Evolutionary conservation across 2,113 vertebrate species (phyloP).

Genomic region (Leucosticte australis): DNA sequence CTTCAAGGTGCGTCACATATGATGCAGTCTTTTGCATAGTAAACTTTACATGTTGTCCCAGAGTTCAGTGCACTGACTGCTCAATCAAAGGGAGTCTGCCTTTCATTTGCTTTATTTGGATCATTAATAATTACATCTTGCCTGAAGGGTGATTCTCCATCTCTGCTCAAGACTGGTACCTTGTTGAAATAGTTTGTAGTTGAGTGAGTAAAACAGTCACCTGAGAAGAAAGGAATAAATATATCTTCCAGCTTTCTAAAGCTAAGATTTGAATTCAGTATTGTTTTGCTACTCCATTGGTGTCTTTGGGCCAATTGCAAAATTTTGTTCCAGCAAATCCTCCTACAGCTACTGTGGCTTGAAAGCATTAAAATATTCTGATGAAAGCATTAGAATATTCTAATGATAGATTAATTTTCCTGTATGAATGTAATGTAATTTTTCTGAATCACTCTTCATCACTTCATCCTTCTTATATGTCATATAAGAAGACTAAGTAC

Average conservation of each 20-base stretch:
- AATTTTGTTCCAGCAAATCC: not conserved
- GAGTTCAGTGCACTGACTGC: not conserved
- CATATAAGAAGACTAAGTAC: not conserved
- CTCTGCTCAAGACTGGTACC: not conserved
- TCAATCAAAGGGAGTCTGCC: not conserved
- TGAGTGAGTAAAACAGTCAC: not conserved
- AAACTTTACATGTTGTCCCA: not conserved
- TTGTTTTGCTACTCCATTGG: not conserved
- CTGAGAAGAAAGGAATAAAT: not conserved
- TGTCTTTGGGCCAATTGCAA: not conserved
- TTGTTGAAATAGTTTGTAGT: not conserved
- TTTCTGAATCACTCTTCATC: not conserved
- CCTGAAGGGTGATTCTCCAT: not conserved
- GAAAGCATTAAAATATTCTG: not conserved
- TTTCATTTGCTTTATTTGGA: not conserved
- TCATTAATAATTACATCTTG: not conserved
- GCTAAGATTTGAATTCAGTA: not conserved
- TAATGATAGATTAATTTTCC: not conserved
- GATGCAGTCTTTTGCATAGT: not conserved
- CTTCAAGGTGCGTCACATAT: not conserved
- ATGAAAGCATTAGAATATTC: not conserved
- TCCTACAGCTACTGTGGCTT: not conserved
- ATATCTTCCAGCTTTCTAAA: not conserved
- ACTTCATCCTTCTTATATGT: not conserved
- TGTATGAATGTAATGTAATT: not conserved